Percentiles rank a stretch among this genome's conserved stretches.
Evolutionary conservation across 2,797 vertebrate genomes (phyloP).

Genomic region (Coregonus ussuriensis): DNA sequence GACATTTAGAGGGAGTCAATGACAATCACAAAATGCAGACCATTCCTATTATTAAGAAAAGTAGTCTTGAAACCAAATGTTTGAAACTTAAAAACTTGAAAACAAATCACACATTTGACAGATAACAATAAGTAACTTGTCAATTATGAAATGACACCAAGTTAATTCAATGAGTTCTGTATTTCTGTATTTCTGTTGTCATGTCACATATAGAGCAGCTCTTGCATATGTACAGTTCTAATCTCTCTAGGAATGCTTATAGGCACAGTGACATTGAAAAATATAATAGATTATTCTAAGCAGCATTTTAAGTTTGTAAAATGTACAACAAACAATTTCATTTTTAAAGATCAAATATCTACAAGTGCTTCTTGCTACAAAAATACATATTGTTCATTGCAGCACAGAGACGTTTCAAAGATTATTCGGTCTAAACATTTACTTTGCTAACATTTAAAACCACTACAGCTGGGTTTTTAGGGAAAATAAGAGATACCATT

Average conservation of each 20-base stretch:
- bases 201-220: slow-evolving; percentile 49
- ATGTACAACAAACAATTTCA: slow-evolving; percentile 70
- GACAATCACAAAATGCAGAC: too few relatives aligned
- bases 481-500: slow-evolving; percentile 25
- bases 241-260: slow-evolving; percentile 68
- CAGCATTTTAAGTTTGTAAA: slow-evolving; percentile 79
- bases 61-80: too few relatives aligned
- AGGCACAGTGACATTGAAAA: slow-evolving; percentile 78
- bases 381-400: slow-evolving; percentile 84
- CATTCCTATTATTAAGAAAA: too few relatives aligned
- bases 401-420: slow-evolving; percentile 68
- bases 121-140: not conserved
- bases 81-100: too few relatives aligned
- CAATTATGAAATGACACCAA: not conserved
- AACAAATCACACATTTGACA: too few relatives aligned
- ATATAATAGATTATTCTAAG: slow-evolving; percentile 81
- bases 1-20: not conserved
- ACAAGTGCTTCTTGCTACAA: slow-evolving; percentile 86
- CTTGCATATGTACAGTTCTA: slow-evolving; percentile 49
- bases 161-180: slow-evolving; percentile 13
- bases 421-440: slow-evolving; percentile 41
- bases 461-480: slow-evolving; percentile 17
- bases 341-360: slow-evolving; percentile 83
- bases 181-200: slow-evolving; percentile 32
- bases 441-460: slow-evolving; percentile 42